phyloP scores from a whole-genome alignment of 2,888 invertebrate genomes.

The Melinopterus prodromus region DNA sequence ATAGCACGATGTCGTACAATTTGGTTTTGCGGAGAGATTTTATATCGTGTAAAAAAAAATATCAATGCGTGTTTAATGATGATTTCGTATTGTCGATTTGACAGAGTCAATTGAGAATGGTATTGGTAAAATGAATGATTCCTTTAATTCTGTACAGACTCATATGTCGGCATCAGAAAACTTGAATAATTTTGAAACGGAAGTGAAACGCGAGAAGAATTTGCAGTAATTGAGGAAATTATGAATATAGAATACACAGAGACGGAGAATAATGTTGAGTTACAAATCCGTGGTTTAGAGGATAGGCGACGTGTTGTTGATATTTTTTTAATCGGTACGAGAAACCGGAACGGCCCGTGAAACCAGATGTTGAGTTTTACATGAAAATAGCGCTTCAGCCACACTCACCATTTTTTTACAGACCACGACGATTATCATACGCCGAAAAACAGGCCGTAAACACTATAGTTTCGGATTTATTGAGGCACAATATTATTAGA shows the following conservation, averaged over 20 bases:
- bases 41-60: conserved; percentile 13
- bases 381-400: conserved; percentile 21
- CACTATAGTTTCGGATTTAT: conserved; percentile 40
- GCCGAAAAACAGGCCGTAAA: conserved; percentile 37
- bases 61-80: neutral
- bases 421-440: conserved; percentile 41
- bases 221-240: neutral
- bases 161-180: neutral
- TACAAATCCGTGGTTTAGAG: neutral
- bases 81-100: neutral
- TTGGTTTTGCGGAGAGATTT: conserved; percentile 36
- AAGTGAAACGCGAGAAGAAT: neutral
- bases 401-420: conserved; percentile 30
- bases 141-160: neutral
- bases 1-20: conserved; percentile 29
- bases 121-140: neutral
- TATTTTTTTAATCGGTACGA: conserved; percentile 17
- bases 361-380: conserved; percentile 23
- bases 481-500: conserved; percentile 44
- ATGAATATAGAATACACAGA: neutral
- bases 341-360: neutral
- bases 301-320: neutral
- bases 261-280: neutral
- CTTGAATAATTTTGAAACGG: neutral
- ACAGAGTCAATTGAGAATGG: neutral